Percentiles rank a stretch among this genome's conserved stretches.
phyloP scores from a whole-genome alignment of 2,113 vertebrate species.

The Taxidea taxus region DNA sequence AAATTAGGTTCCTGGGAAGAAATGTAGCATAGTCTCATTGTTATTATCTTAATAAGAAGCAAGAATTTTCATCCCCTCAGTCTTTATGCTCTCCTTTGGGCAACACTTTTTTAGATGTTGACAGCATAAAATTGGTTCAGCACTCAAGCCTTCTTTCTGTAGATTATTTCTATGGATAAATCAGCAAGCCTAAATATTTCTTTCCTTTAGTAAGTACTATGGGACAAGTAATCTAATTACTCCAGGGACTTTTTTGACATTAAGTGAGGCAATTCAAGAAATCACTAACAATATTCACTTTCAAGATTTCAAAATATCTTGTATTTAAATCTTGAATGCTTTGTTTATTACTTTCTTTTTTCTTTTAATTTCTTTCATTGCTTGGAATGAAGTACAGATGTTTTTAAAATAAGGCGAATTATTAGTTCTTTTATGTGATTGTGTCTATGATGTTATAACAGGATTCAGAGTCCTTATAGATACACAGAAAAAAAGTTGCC shows the following conservation, averaged over 20 bases:
- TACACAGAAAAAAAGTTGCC: not conserved
- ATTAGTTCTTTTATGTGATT: not conserved
- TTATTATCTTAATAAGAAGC: slow-evolving; percentile 42
- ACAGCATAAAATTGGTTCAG: slow-evolving; percentile 53
- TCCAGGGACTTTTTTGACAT: slow-evolving; percentile 32
- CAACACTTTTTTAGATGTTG: slow-evolving; percentile 23
- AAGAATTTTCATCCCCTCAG: slow-evolving; percentile 4
- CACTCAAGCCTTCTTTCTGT: slow-evolving; percentile 38
- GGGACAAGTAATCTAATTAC: slow-evolving; percentile 48
- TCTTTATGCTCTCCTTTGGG: not conserved
- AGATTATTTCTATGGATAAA: slow-evolving; percentile 57
- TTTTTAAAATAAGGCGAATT: not conserved
- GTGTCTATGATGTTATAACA: not conserved
- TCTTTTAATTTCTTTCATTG: not conserved
- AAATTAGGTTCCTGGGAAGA: not conserved
- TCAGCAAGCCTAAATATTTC: slow-evolving; percentile 31
- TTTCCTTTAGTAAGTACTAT: not conserved
- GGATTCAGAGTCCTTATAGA: not conserved
- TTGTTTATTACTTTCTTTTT: not conserved
- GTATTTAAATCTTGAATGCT: not conserved
- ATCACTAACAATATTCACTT: slow-evolving; percentile 10
- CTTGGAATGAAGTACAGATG: not conserved
- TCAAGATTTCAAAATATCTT: not conserved
- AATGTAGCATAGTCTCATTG: not conserved
- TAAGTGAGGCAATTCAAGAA: slow-evolving; percentile 49